Evolutionary conservation across 2,888 invertebrate genomes (phyloP).

Genomic region (Eristalis tenax): DNA sequence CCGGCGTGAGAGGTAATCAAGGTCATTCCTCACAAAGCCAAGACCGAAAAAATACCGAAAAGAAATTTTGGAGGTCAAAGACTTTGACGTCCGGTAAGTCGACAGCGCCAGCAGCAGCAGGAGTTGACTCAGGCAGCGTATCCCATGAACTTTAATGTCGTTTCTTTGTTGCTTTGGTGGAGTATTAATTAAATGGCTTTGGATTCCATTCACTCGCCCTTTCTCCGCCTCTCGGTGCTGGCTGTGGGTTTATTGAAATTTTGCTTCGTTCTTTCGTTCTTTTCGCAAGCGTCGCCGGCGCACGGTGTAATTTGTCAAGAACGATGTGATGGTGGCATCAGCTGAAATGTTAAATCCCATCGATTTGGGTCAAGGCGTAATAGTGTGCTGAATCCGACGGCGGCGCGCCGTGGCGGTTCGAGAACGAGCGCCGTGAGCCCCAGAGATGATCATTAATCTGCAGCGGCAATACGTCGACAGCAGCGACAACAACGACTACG

Average conservation of each 20-base stretch:
- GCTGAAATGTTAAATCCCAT: slow-evolving; percentile 47
- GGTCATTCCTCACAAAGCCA: slow-evolving; percentile 6
- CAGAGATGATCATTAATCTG: slow-evolving; percentile 62
- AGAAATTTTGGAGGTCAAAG: slow-evolving; percentile 29
- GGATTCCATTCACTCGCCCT: slow-evolving; percentile 14
- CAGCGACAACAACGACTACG: neutral
- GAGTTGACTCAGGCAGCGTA: slow-evolving; percentile 34
- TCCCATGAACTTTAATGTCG: slow-evolving; percentile 55
- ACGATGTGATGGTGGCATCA: slow-evolving; percentile 23
- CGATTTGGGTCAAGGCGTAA: slow-evolving; percentile 65
- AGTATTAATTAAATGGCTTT: slow-evolving; percentile 47
- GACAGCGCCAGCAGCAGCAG: neutral
- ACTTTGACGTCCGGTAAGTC: slow-evolving; percentile 42
- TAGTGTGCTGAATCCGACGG: slow-evolving; percentile 19
- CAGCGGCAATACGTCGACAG: neutral
- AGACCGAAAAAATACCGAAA: neutral
- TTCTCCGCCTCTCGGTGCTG: neutral
- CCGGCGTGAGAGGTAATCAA: slow-evolving; percentile 35
- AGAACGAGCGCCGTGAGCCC: slow-evolving; percentile 6
- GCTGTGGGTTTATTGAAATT: slow-evolving; percentile 28
- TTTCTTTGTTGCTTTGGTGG: slow-evolving; percentile 31
- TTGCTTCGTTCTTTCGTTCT: slow-evolving; percentile 18
- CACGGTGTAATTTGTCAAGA: slow-evolving; percentile 46
- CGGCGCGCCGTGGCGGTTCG: neutral
- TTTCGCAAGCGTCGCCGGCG: slow-evolving; percentile 8